Base-by-base conservation (phyloP, 2,113 vertebrate genomes). In the Catagonus wagneri region DNA sequence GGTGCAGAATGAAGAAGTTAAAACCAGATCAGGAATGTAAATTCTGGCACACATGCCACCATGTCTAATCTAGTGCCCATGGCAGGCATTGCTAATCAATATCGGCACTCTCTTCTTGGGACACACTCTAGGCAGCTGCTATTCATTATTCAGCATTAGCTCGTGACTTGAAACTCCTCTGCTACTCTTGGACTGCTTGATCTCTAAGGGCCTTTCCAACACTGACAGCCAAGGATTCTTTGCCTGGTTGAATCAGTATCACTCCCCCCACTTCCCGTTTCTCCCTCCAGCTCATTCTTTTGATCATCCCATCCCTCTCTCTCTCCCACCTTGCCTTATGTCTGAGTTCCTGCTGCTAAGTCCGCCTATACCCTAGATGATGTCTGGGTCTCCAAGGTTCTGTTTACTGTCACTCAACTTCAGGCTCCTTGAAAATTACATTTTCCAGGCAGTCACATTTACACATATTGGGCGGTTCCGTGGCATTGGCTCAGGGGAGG, bases 361-460 rank as follows among this genome's bases (percentile, higher is more conserved):
- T 75, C 63, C 94, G 16, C 23, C 34, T 60, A 96, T 83, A 88
- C 95, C 83, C 60, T 66, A 65, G 52, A 75, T 87, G 69, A 91
- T 84, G 92, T 93, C 96, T 80, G 74, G 93, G 96, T 96, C 97
- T 95, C 96, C 69, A 75, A 96, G 95, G 97, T 97, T 97, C 96
- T 96, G 93, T 96, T 96, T 93, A 69, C 96, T 96, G 96, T 94
- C 94, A 96, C 66, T 96, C 97, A 97, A 72, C 69, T 83, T 89
- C 91, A 86, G 93, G 32, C 68, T 89, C 34, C 86, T 95, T 93
- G 91, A 97, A 96, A 91, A 91, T 96, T 97, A 96, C 97, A 96
- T 95, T 96, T 96, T 97, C 80, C 60, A 95, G 74, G 75, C 89
- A 90, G 90, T 87, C 96, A 96, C 93, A 95, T 76, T 96, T 96